Base-by-base conservation (phyloP, 1,140 invertebrate genomes). In the Pentalonia nigronervosa region DNA sequence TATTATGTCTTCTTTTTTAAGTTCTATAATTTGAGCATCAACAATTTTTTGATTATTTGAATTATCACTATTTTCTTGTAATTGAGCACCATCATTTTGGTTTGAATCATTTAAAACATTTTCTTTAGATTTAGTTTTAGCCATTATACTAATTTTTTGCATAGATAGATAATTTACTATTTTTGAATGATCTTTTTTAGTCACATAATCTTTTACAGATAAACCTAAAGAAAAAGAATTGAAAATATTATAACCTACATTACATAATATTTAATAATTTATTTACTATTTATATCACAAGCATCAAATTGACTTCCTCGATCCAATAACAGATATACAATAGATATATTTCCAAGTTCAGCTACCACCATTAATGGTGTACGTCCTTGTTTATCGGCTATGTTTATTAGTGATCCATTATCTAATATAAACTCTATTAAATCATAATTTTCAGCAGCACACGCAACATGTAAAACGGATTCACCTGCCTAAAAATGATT, bases 351-450 rank as follows among this genome's bases (percentile, higher is more conserved):
- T 36, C 95, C 95, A 93, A 95, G 94, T 11, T 95, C 95, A 34
- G 96, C 96, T 21, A 96, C 96, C n/a, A 96, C 94, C 94, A 96
- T 96, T 20, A 97, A 94, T 0, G 96, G 95, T 11, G 96, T 96
- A 84, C 96, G 95, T 67, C 96, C 96, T 47, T 96, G 95, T 76
- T 96, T 95, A 94, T 97, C 96, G 25, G 96, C 95, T 25, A 95
- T 95, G 94, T 97, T 96, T 53, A 97, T 95, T 94, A 96, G 95
- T 45, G 96, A 95, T 50, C 96, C 96, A 45, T 95, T 95, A 76
- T 96, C 95, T 7, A 97, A 94, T 86, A 97, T 95, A 41, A 96
- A 94, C 60, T 96, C 95, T 2, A 96, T 96, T 25, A 97, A 95
- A 48, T 96, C 96, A 83, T 94, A 93, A 76, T 95, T 94, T 56